These are phyloP conservation scores for Coracopsis vasa DNA, from an alignment of 2,113 vertebrate genomes.

Conservation along the genomic window DNA sequence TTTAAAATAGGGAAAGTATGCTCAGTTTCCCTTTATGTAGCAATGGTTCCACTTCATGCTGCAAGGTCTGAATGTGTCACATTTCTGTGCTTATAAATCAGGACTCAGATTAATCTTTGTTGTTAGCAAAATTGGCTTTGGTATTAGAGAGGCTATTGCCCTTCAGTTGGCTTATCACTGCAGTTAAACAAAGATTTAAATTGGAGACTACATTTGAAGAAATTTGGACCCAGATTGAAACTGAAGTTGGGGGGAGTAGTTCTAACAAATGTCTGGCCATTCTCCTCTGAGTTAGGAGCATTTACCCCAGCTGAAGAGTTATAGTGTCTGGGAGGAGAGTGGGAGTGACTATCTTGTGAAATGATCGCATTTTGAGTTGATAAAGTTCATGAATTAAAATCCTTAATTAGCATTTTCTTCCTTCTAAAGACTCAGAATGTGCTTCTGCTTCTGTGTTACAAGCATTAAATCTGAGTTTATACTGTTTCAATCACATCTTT, in stretches of 20 bases:
- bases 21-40: not conserved
- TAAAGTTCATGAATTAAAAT: not conserved
- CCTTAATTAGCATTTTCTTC: not conserved
- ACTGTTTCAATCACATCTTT: not conserved
- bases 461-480: not conserved
- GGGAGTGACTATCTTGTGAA: not conserved
- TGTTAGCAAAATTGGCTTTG: not conserved
- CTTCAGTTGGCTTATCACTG: not conserved
- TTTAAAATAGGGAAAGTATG: not conserved
- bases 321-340: not conserved
- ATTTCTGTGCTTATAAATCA: not conserved
- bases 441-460: not conserved
- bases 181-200: not conserved
- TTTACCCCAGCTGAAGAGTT: not conserved
- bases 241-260: not conserved
- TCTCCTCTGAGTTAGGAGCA: not conserved
- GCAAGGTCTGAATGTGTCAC: not conserved
- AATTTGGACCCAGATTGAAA: not conserved
- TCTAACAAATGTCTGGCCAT: not conserved
- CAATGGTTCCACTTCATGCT: not conserved
- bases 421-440: not conserved
- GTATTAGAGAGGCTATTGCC: not conserved
- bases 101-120: not conserved
- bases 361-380: not conserved
- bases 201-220: not conserved